phyloP scores from a whole-genome alignment of 2,113 vertebrate genomes.

The Oostethus manadensis region DNA sequence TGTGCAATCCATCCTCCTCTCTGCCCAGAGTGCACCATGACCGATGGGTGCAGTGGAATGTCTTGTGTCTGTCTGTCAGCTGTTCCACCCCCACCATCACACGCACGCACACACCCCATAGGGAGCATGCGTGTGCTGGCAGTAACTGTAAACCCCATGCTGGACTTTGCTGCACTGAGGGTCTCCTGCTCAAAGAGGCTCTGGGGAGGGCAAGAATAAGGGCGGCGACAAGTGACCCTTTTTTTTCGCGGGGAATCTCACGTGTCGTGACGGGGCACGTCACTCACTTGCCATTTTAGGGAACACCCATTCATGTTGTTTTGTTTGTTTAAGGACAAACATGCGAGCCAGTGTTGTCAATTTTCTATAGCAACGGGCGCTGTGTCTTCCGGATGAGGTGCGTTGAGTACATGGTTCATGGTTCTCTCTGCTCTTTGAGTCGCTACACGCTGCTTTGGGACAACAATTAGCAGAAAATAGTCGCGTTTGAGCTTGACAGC shows the following conservation, averaged over 20 bases:
- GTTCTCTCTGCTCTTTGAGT: not conserved
- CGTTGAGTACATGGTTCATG: slow-evolving; percentile 12
- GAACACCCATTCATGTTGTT: not conserved
- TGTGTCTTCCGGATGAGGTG: slow-evolving; percentile 22
- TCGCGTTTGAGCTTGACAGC: slow-evolving; percentile 5
- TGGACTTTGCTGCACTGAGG: slow-evolving; percentile 46
- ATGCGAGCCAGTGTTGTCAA: slow-evolving; percentile 5
- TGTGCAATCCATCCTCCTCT: no score
- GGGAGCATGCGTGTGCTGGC: not conserved
- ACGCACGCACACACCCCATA: not conserved
- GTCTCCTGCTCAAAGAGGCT: slow-evolving; percentile 48
- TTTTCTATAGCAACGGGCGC: slow-evolving; percentile 5
- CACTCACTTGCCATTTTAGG: not conserved
- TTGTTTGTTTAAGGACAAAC: not conserved
- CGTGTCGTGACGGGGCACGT: not conserved
- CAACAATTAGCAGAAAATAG: slow-evolving; percentile 4
- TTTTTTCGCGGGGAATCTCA: not conserved
- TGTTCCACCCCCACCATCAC: not conserved
- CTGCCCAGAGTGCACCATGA: no score
- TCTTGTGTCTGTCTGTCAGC: no score
- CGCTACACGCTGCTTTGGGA: not conserved
- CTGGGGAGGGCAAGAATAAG: slow-evolving; percentile 19
- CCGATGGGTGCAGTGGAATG: no score
- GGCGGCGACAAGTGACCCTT: not conserved
- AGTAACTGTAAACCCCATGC: slow-evolving; percentile 58